These are phyloP conservation scores for Apteryx mantelli DNA, from an alignment of 2,113 vertebrate genomes.

Conservation along the genomic window DNA sequence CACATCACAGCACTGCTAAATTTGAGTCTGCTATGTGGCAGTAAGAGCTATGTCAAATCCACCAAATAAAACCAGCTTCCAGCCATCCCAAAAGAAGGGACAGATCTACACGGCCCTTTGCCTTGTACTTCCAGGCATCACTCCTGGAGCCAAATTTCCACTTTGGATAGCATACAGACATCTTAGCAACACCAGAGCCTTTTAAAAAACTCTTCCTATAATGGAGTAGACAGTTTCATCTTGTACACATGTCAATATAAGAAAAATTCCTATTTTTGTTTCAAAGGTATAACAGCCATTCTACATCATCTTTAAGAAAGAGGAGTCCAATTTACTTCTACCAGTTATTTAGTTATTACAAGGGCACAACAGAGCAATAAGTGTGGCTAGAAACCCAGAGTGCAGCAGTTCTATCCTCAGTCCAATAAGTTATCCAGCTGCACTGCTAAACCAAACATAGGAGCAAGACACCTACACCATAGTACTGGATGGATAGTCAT, in stretches of 20 bases:
- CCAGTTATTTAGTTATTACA: rapidly evolving
- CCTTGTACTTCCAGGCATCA: neutral
- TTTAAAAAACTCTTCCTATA: neutral
- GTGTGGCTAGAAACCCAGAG: neutral
- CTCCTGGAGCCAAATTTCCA: neutral
- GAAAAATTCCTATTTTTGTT: neutral
- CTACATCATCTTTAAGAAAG: neutral
- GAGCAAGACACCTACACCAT: neutral
- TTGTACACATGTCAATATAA: rapidly evolving
- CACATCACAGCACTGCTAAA: neutral
- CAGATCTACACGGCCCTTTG: neutral
- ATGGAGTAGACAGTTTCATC: neutral
- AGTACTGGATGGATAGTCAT: too few species aligned
- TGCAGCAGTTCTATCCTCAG: neutral
- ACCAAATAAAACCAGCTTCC: neutral
- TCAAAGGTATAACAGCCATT: neutral
- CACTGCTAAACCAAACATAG: neutral
- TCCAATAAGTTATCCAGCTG: rapidly evolving
- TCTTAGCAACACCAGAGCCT: neutral
- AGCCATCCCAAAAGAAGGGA: neutral
- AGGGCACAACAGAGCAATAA: rapidly evolving
- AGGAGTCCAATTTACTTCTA: neutral
- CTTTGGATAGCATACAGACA: neutral
- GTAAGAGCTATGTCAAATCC: neutral
- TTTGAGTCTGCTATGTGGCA: too few species aligned